A percentile compares a stretch with the other conserved stretches of the same genome.
Conservation (phyloP, 2,797 vertebrate species). For the Orientallactaga sibirica region DNA sequence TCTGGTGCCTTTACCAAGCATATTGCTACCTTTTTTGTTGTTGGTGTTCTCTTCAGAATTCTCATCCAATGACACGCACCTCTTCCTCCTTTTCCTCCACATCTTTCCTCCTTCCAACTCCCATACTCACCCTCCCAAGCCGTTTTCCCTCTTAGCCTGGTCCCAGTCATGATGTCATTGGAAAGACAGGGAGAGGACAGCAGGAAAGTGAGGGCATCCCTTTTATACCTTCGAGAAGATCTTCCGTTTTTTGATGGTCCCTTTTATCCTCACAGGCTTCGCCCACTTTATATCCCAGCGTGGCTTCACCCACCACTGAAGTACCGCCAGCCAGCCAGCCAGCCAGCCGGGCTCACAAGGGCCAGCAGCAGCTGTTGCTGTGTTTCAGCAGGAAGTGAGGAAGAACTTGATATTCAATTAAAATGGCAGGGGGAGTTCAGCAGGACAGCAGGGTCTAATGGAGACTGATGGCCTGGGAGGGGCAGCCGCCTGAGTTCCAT, state of each 20-base stretch:
- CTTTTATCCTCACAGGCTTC: slow-evolving; percentile 80
- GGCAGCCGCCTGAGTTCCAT: slow-evolving; percentile 53
- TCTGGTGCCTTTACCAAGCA: neutral
- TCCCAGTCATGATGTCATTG: slow-evolving; percentile 61
- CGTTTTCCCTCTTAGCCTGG: slow-evolving; percentile 56
- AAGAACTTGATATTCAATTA: slow-evolving; percentile 86
- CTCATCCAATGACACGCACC: neutral
- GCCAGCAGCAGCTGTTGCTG: slow-evolving; percentile 78
- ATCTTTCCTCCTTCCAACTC: neutral
- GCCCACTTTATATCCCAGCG: slow-evolving; percentile 71
- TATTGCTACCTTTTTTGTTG: neutral
- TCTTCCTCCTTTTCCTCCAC: neutral
- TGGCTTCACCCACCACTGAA: slow-evolving; percentile 82
- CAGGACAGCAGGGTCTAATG: slow-evolving; percentile 71
- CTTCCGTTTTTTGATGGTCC: slow-evolving; percentile 64
- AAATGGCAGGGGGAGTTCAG: slow-evolving; percentile 77
- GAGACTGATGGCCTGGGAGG: slow-evolving; percentile 61
- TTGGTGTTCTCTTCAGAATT: neutral
- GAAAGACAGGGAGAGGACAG: slow-evolving; percentile 79
- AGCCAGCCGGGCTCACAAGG: slow-evolving; percentile 78
- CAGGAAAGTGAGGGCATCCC: slow-evolving; percentile 60
- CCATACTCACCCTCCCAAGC: slow-evolving; percentile 67
- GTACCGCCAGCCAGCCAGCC: slow-evolving; percentile 80
- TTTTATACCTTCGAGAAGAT: slow-evolving; percentile 68
- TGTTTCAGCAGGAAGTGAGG: slow-evolving; percentile 82